Evolutionary conservation across 1,140 invertebrate genomes (phyloP).

Genomic region (Musca vetustissima): DNA sequence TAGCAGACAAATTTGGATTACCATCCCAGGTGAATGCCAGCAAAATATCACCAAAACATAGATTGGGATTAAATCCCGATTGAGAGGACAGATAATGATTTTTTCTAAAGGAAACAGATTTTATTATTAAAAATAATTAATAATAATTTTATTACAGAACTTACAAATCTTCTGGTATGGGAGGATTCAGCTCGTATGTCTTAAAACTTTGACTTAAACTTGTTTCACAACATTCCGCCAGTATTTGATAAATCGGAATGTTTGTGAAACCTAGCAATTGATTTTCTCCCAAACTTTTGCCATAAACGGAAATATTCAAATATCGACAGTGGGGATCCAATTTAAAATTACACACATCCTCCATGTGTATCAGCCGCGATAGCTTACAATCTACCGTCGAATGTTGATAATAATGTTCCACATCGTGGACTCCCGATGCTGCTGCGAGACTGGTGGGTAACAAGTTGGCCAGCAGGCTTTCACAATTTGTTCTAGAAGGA

Average conservation of each 20-base stretch:
- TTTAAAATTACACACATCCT: slow-evolving; percentile 75
- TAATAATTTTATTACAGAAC: too few species aligned
- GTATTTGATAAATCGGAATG: slow-evolving; percentile 72
- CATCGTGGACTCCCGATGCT: slow-evolving; percentile 28
- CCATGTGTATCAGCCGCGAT: slow-evolving; percentile 64
- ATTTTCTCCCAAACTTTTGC: slow-evolving; percentile 62
- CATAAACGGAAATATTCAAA: slow-evolving; percentile 82
- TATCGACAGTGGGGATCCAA: slow-evolving; percentile 71
- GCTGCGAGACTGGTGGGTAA: background rate
- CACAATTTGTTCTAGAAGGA: slow-evolving; percentile 23
- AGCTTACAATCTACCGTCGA: slow-evolving; percentile 57
- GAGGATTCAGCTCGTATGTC: slow-evolving; percentile 72
- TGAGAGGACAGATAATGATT: slow-evolving; percentile 67
- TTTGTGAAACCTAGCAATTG: slow-evolving; percentile 77
- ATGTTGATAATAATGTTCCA: slow-evolving; percentile 50
- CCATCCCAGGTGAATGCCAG: slow-evolving; percentile 77
- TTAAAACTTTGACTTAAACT: slow-evolving; percentile 78
- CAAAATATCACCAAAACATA: slow-evolving; percentile 88
- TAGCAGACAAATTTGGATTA: slow-evolving; percentile 39
- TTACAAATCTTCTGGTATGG: slow-evolving; percentile 61
- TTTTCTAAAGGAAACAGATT: slow-evolving; percentile 57
- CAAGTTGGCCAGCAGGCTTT: background rate
- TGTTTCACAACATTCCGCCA: slow-evolving; percentile 78
- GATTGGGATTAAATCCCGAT: slow-evolving; percentile 84
- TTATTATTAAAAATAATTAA: too few species aligned